phyloP scores from a whole-genome alignment of 1,140 invertebrate species.

The Atta colombica region DNA sequence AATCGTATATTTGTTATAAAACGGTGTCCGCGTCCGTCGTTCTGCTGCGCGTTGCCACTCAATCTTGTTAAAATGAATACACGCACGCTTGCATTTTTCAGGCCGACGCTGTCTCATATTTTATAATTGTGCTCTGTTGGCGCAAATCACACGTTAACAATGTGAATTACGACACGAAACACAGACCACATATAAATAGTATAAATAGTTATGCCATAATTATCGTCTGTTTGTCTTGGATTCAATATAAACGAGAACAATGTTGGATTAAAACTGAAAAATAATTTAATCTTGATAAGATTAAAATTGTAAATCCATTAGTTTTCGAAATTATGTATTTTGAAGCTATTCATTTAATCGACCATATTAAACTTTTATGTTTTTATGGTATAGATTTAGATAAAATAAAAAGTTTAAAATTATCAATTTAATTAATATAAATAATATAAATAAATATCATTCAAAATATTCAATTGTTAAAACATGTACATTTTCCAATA shows the following conservation, averaged over 20 bases:
- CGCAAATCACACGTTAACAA: conserved; percentile 55
- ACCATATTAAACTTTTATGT: not conserved
- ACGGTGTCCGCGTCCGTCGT: not conserved
- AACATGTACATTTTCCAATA: not conserved
- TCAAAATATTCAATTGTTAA: not conserved
- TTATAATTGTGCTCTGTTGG: conserved; percentile 47
- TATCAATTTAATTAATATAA: not conserved
- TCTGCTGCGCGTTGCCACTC: not conserved
- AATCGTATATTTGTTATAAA: conserved; percentile 28
- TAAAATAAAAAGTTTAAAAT: not conserved
- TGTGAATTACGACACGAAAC: conserved; percentile 29
- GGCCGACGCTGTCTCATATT: conserved; percentile 42
- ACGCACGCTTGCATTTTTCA: conserved; percentile 43
- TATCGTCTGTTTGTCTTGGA: conserved; percentile 50
- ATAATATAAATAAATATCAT: not conserved
- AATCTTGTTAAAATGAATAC: conserved; percentile 23
- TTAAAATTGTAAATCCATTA: not conserved
- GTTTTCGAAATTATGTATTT: not conserved
- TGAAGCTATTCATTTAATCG: not conserved
- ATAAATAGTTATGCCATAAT: conserved; percentile 50
- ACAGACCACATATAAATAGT: not conserved
- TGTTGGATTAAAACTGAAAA: conserved; percentile 29
- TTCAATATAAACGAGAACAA: not conserved
- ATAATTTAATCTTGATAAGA: conserved; percentile 38
- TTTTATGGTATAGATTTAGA: not conserved